Evolutionary conservation across 2,888 invertebrate species (phyloP), one percentile per base, ranked within the genome.

Genomic region (Aphidoletes aphidimyza): DNA sequence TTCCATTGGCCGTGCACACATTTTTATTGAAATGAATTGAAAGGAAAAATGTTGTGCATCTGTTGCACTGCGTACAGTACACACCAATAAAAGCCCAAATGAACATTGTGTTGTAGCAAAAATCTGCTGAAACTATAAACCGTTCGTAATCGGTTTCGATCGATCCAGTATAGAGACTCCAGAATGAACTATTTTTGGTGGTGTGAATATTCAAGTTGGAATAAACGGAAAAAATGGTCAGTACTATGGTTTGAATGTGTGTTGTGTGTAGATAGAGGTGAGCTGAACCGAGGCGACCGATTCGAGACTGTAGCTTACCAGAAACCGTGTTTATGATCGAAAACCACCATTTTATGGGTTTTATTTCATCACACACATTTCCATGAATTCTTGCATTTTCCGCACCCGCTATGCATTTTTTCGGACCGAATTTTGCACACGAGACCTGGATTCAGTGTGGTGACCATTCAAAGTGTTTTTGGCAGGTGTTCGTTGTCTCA

Each of bases 91-190:
- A 54, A 22, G 2, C 22, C 22, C 5, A 54, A 54, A 54, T 22
- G 54, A 11, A 54, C 54, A 54, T 22, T 14, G 22, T 30, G 14
- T 0, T 14, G 34, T 14, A 54, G 26, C 26, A 30, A 11, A 54
- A 34, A 69, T 69, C 69, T 69, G 69, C 30, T 69, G 69, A 69
- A 69, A 69, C 69, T 30, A 69, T 69, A 69, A 69, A 69, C 69
- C 69, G 14, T 69, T 69, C 69, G 69, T 69, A 69, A 69, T 69
- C 69, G 69, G 30, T 69, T 69, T 69, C 69, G 69, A 69, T 69
- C 69, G 17, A 14, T 69, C 69, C 26, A 69, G 30, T n/a, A n/a
- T n/a, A n/a, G n/a, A n/a, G n/a, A n/a, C n/a, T n/a, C n/a, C n/a
- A n/a, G n/a, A n/a, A n/a, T n/a, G n/a, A n/a, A n/a, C n/a, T n/a